Evolutionary conservation across 2,797 vertebrate species (phyloP).

Genomic region (Falco columbarius): DNA sequence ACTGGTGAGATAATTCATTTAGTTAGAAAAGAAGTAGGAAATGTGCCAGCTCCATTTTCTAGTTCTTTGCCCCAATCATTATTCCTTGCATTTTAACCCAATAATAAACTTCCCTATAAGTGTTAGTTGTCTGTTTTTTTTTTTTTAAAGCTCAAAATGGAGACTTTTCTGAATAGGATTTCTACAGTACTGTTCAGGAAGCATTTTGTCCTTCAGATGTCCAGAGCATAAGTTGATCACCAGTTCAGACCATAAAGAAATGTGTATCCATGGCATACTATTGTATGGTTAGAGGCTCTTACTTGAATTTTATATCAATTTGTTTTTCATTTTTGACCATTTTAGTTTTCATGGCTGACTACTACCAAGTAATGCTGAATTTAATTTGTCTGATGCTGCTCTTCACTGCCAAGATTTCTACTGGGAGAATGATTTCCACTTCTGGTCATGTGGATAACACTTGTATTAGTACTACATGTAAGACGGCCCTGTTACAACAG

Average conservation of each 20-base stretch:
- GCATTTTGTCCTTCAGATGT: neutral
- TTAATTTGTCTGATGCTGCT: neutral
- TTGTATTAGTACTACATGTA: neutral
- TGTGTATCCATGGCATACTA: neutral
- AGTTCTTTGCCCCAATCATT: neutral
- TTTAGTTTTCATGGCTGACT: neutral
- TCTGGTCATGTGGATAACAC: neutral
- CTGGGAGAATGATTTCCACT: neutral
- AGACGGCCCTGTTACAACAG: neutral
- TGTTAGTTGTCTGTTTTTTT: neutral
- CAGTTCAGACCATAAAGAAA: neutral
- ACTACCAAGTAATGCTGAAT: neutral
- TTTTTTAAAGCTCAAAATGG: neutral
- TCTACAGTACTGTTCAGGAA: neutral
- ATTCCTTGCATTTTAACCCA: neutral
- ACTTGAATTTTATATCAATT: neutral
- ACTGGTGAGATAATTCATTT: neutral
- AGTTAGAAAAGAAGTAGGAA: neutral
- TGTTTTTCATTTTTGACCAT: neutral
- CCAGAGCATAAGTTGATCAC: neutral
- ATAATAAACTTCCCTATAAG: neutral
- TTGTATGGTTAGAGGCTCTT: neutral
- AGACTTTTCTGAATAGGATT: neutral
- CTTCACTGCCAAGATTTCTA: neutral
- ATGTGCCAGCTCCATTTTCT: neutral